Evolutionary conservation across 35 echinoderm and acorn worm genomes (phyloP).

Genomic region (Ophiothrix spiculata): DNA sequence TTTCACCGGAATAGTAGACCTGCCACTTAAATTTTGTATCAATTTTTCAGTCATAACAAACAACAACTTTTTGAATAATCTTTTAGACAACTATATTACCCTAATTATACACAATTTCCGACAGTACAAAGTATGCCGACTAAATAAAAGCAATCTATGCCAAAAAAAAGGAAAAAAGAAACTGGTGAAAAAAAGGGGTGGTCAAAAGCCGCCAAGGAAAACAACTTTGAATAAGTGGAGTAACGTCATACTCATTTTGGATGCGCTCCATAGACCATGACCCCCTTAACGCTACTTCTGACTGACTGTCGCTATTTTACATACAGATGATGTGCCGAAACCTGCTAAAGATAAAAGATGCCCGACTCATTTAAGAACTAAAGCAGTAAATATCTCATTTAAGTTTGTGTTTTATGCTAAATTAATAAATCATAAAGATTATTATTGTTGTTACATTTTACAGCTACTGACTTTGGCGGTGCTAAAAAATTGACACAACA

Average conservation of each 20-base stretch:
- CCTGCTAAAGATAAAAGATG: background rate
- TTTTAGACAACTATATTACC: slow-evolving; percentile 6
- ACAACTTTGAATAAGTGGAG: background rate
- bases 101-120: slow-evolving; percentile 6
- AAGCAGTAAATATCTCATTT: background rate
- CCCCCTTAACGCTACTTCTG: background rate
- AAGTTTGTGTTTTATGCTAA: background rate
- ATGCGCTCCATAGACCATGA: background rate
- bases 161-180: background rate
- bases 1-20: background rate
- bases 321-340: background rate
- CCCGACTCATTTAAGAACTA: background rate
- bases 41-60: background rate
- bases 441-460: background rate
- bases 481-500: no score
- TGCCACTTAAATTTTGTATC: background rate
- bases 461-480: background rate
- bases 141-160: slow-evolving; percentile 9
- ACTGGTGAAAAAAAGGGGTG: background rate
- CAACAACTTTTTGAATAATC: background rate
- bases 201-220: background rate
- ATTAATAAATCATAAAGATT: background rate
- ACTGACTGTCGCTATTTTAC: background rate
- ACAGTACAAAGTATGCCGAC: background rate
- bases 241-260: slow-evolving; percentile 12